These are phyloP conservation scores for Wasmannia auropunctata DNA, from an alignment of 1,140 invertebrate genomes.

Conservation along the genomic window DNA sequence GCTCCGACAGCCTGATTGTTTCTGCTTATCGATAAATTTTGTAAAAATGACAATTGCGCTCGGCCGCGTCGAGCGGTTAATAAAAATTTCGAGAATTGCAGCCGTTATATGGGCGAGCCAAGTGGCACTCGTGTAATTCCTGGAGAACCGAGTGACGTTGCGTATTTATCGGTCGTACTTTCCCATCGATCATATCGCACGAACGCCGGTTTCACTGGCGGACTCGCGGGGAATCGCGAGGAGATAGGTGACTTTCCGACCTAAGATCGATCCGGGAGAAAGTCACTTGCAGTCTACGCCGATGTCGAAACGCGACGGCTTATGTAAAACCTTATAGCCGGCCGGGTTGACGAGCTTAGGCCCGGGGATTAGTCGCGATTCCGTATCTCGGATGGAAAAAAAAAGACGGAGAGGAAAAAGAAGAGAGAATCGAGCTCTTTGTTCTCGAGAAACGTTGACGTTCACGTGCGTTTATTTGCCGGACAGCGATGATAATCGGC, in stretches of 20 bases:
- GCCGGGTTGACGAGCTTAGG: neutral
- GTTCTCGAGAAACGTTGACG: neutral
- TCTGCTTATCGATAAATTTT: neutral
- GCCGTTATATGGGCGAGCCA: neutral
- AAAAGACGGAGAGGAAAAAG: neutral
- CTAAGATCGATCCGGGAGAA: constrained; percentile 69
- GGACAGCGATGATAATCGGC: constrained; percentile 2
- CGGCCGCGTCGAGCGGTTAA: neutral
- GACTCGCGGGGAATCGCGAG: constrained; percentile 40
- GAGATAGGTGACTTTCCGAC: constrained; percentile 62
- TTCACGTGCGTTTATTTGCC: neutral
- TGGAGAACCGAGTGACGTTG: neutral
- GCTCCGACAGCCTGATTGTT: neutral
- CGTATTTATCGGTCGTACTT: constrained; percentile 15
- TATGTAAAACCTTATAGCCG: constrained; percentile 59
- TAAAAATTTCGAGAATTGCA: neutral
- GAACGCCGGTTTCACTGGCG: constrained; percentile 57
- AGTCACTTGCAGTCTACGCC: constrained; percentile 56
- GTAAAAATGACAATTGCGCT: neutral
- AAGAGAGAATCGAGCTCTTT: neutral
- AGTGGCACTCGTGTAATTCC: neutral
- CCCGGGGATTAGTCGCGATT: neutral
- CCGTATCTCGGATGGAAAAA: neutral
- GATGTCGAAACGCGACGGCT: constrained; percentile 68
- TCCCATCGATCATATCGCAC: constrained; percentile 35